These are phyloP conservation scores for Anguilla megastoma DNA, from an alignment of 2,797 vertebrate species.

Conservation along the genomic window DNA sequence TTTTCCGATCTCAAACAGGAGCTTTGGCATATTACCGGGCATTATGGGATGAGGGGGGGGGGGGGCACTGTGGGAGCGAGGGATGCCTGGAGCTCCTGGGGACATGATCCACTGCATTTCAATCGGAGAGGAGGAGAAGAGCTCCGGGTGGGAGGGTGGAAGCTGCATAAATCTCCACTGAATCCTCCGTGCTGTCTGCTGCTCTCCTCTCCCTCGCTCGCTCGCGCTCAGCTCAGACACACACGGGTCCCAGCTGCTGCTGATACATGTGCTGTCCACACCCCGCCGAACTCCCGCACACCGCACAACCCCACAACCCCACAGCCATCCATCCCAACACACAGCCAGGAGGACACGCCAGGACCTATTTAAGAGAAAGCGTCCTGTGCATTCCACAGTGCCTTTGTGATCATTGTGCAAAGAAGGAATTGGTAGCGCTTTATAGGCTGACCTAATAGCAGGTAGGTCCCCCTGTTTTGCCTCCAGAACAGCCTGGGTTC, in stretches of 20 bases:
- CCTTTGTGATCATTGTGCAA: not conserved
- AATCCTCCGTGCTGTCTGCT: not conserved
- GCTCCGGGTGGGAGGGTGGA: not conserved
- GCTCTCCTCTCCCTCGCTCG: not conserved
- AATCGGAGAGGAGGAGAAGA: not conserved
- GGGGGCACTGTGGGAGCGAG: not conserved
- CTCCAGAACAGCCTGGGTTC: no score
- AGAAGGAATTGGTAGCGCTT: no score
- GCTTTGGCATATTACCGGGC: no score
- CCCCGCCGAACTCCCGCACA: not conserved
- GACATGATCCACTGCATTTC: not conserved
- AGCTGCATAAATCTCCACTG: not conserved
- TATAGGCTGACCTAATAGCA: no score
- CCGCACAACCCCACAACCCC: no score
- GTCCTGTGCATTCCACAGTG: not conserved
- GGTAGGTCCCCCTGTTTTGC: no score
- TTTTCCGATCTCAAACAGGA: no score
- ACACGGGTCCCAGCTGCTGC: not conserved
- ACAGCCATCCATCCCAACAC: not conserved
- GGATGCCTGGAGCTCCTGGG: not conserved
- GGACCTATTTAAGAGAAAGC: not conserved
- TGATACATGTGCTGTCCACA: not conserved
- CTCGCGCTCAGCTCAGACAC: conserved; percentile 14
- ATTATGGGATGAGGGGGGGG: not conserved
- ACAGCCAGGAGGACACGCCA: not conserved